Evolutionary conservation across 2,888 invertebrate genomes (phyloP), one percentile per base, ranked within the genome.

Genomic region (Polydrusus tereticollis): DNA sequence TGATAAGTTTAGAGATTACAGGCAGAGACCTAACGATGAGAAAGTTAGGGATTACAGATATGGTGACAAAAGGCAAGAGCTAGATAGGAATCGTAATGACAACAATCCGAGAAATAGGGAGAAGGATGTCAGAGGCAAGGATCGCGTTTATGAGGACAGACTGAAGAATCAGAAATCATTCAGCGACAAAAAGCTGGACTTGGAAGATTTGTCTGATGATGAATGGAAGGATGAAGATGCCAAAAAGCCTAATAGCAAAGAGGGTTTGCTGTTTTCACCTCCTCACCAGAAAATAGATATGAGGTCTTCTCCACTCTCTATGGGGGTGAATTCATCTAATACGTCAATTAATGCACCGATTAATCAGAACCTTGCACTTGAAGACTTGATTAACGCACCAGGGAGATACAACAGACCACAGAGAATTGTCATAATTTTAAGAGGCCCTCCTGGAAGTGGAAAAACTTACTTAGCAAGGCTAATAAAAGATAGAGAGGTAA

Each of bases 371-470:
- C 62, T 73, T 0, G 76, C 76, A 85, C 92, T 97, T 78, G 95
- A 97, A 82, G 97, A 97, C 83, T 86, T 98, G 72, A 86, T 98
- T 57, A 89, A 91, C 81, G 85, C 89, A 20, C 97, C 98, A 1
- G 95, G 94, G 7, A 89, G 98, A 57, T 87, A 89, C 72, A 91
- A 90, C 78, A 89, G 98, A 78, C 96, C 98, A 18, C 88, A 88
- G 16, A 87, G 90, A 84, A 92, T 98, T 78, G 95, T 94, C 29
- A 92, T 98, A 69, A 94, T 99, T 79, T 86, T 99, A 59, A 88
- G 98, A 84, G 98, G 98, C 3, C 92, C 95, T 14, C 97, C 98
- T 0, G 98, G 98, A 8, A 94, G 97, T 85, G 98, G 98, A 38
- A 98, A 98, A 87, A 95, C 96, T 6, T 94, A 93, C 85, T 88